phyloP scores from a whole-genome alignment of 2,888 invertebrate genomes.

The Strigamia transsilvanica region DNA sequence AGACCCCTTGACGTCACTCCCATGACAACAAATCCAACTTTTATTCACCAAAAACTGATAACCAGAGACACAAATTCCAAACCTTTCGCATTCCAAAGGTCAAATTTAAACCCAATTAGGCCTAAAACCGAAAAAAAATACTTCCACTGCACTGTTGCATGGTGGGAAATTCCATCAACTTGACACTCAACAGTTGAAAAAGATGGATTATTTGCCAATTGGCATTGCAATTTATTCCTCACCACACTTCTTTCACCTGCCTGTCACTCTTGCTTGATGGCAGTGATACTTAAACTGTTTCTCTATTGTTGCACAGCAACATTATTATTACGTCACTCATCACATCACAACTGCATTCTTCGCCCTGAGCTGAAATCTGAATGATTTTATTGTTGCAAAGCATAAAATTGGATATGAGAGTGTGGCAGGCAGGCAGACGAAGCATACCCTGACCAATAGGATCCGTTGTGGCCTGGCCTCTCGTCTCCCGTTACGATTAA shows the following conservation, averaged over 20 bases:
- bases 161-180: slow-evolving; percentile 16
- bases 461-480: slow-evolving; percentile 5
- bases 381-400: slow-evolving; percentile 26
- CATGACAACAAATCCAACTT: too few relatives aligned
- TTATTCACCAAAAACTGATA: too few relatives aligned
- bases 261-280: neutral
- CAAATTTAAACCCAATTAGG: too few relatives aligned
- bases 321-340: slow-evolving; percentile 16
- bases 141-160: neutral
- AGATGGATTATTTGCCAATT: slow-evolving; percentile 14
- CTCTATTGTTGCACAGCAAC: slow-evolving; percentile 2
- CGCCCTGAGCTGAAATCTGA: neutral
- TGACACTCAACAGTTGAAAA: slow-evolving; percentile 11
- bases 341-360: neutral
- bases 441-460: neutral
- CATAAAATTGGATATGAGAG: neutral
- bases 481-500: slow-evolving; percentile 22
- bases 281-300: too few relatives aligned
- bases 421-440: too few relatives aligned
- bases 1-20: neutral
- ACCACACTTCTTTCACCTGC: slow-evolving; percentile 19
- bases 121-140: neutral
- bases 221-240: neutral
- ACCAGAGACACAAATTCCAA: too few relatives aligned
- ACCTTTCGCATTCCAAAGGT: neutral